Evolutionary conservation across 92 coral and sea anemone genomes (phyloP), one percentile per base, ranked within the genome.

Genomic region (Isaurus tuberculatus): DNA sequence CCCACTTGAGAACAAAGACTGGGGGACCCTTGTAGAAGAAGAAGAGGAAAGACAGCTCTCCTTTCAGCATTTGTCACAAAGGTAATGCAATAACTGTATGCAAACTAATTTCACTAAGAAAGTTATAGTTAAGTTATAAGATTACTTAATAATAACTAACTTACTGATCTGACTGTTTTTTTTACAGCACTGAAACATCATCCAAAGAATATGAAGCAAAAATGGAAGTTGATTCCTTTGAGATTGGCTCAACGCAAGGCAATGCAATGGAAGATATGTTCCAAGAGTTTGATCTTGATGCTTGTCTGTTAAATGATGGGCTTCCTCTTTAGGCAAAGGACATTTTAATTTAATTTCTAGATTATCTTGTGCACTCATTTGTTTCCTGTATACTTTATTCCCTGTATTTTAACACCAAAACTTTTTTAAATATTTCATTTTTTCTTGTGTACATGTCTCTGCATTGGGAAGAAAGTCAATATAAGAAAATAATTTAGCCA

Each of bases 291-390:
- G 95, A 93, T 72, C 58, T 93, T 64, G 98, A 95, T 72, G 82
- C 88, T 48, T 95, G 95, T 79, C 67, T 95, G 74, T 66, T 86
- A 72, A 89, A 88, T 60, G 98, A 95, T 70, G 95, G 92, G 4
- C 79, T 90, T 10, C 93, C 98, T 31, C 83, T 91, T 79, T 95
- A 92, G 82, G n/a, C 49, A 67, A 75, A 82, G 75, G n/a, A n/a
- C n/a, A n/a, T n/a, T n/a, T n/a, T n/a, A n/a, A n/a, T n/a, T n/a
- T n/a, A n/a, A n/a, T n/a, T n/a, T n/a, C n/a, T n/a, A n/a, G n/a
- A n/a, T n/a, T n/a, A n/a, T n/a, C n/a, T n/a, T n/a, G n/a, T n/a
- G n/a, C n/a, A n/a, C n/a, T n/a, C n/a, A n/a, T n/a, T n/a, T n/a
- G n/a, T n/a, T n/a, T n/a, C n/a, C n/a, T n/a, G n/a, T n/a, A n/a